Evolutionary conservation across 2,888 invertebrate species (phyloP).

Genomic region (Merodon equestris): DNA sequence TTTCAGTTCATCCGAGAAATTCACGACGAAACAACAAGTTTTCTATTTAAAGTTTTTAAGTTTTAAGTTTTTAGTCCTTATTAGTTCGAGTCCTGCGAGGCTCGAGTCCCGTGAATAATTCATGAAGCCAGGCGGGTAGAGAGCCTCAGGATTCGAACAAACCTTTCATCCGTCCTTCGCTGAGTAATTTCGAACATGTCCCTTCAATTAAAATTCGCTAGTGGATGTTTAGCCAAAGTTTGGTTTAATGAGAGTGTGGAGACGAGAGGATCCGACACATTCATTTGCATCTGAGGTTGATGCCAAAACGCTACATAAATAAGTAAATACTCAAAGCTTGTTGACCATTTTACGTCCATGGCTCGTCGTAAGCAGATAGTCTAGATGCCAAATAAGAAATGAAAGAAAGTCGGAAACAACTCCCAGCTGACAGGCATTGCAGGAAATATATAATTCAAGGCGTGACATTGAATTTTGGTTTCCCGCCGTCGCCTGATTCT

Average conservation of each 20-base stretch:
- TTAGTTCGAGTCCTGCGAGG: constrained; percentile 32
- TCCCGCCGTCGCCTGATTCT: no score
- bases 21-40: no score
- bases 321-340: no score
- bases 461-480: constrained; percentile 57
- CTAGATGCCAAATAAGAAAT: no score
- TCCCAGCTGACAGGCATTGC: constrained; percentile 2
- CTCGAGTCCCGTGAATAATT: constrained; percentile 48
- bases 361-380: no score
- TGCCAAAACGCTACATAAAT: constrained; percentile 7
- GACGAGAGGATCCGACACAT: background rate
- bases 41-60: constrained; percentile 3
- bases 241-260: no score
- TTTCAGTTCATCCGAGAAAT: no score
- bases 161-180: constrained; percentile 9
- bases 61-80: constrained; percentile 25
- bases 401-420: no score
- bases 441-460: constrained; percentile 32
- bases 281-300: constrained; percentile 49
- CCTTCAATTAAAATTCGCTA: constrained; percentile 48
- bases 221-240: constrained; percentile 36
- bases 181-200: no score
- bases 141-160: constrained; percentile 5
- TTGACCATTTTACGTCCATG: no score
- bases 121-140: constrained; percentile 37